Percentiles rank a stretch among this genome's conserved stretches.
phyloP scores from a whole-genome alignment of 2,888 invertebrate genomes.

The Spodoptera littoralis region DNA sequence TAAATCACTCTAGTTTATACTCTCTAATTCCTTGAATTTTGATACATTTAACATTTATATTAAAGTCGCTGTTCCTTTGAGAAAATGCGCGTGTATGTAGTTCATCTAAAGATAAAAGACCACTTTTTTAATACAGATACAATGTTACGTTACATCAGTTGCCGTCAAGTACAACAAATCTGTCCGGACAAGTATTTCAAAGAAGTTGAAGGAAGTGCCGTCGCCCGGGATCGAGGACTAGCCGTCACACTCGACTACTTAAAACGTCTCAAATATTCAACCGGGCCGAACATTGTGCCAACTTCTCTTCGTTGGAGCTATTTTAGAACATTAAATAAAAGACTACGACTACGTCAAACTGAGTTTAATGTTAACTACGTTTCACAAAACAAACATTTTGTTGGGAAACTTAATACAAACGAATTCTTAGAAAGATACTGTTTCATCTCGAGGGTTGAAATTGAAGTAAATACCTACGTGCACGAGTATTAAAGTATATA shows the following conservation, averaged over 20 bases:
- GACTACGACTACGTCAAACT: conserved; percentile 8
- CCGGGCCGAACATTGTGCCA: conserved; percentile 12
- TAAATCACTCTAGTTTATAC: conserved; percentile 14
- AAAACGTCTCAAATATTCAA: conserved; percentile 38
- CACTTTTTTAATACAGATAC: no score
- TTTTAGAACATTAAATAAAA: conserved; percentile 36
- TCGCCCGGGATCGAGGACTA: conserved; percentile 11
- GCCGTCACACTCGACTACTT: conserved; percentile 25
- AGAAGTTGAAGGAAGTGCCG: conserved; percentile 12
- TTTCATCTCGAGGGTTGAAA: conserved; percentile 4
- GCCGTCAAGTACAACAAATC: conserved; percentile 9
- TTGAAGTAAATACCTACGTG: not conserved
- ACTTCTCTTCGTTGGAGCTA: conserved; percentile 32
- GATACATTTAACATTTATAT: not conserved
- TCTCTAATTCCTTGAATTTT: conserved; percentile 6
- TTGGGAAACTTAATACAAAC: conserved; percentile 14
- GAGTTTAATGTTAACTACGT: conserved; percentile 16
- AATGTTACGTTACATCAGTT: no score
- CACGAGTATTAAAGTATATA: no score
- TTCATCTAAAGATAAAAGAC: no score
- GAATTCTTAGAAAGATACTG: conserved; percentile 11
- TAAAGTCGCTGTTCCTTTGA: no score
- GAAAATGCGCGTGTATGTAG: no score
- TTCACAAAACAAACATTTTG: conserved; percentile 27
- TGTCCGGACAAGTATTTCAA: conserved; percentile 6